Base-by-base conservation (phyloP, 2,797 vertebrate genomes). In the Linurgus olivaceus region DNA sequence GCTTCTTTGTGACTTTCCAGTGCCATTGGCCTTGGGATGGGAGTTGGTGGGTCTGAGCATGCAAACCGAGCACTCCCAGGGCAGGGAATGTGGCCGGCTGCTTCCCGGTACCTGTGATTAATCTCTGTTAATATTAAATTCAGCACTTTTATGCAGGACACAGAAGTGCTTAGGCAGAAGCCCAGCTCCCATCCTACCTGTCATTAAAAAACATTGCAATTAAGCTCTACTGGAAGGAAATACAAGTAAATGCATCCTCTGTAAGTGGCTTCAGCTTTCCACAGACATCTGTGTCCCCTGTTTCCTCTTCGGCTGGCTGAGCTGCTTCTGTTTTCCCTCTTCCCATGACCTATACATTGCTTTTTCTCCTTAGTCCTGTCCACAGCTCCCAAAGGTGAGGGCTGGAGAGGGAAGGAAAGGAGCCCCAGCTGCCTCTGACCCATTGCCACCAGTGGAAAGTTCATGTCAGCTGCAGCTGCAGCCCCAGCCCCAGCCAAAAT, bases 191-290 rank as follows among this genome's bases (percentile, higher is more conserved):
- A 20, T 66, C 40, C 65, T 73, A 90, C 75, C 96, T 77, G 61
- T 52, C 72, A 55, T 40, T 83, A 70, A 89, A 82, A 85, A 58
- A 44, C 76, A 63, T 8, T 17, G 68, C 58, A 78, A 67, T 90
- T 95, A 63, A 86, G 86, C 86, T 3, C 1, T 17, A 35, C 61
- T 96, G 95, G 90, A 91, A 96, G 94, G 95, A 96, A 94, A 88
- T 59, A 86, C 35, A 38, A 94, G 65, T 71, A 90, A 94, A 86
- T 0, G 47, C 55, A 87, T 89, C 77, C 87, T 95, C 70, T 90
- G 24, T 38, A 71, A 90, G 92, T 38, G 81, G 79, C 73, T 93
- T 86, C 79, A 88, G 86, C 86, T 83, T 88, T 94, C 65, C 80
- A 88, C 0, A 2, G 33, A 85, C 90, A 91, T 92, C 89, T 93